Evolutionary conservation across 2,888 invertebrate genomes (phyloP).

Genomic region (Troides helena): DNA sequence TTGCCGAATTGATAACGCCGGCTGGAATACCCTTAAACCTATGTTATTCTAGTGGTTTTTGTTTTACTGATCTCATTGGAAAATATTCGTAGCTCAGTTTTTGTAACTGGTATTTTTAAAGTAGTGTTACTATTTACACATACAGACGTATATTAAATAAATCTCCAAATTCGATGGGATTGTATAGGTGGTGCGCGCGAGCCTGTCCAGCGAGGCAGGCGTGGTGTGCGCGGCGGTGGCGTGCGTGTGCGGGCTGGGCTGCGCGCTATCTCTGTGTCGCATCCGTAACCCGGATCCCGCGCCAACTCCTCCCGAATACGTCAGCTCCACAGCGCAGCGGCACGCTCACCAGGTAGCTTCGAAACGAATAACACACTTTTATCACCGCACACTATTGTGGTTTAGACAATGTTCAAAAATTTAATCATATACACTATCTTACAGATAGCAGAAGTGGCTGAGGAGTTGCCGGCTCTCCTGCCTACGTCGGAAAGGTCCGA

Average conservation of each 20-base stretch:
- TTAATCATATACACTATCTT: neutral
- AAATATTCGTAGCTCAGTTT: no score
- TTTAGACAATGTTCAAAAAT: no score
- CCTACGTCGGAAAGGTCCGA: slow-evolving; percentile 57
- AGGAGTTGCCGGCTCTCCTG: slow-evolving; percentile 33
- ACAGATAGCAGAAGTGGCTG: slow-evolving; percentile 19
- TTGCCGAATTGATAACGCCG: no score
- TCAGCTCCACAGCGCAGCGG: slow-evolving; percentile 63
- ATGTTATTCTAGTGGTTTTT: no score
- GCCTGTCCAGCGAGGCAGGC: slow-evolving; percentile 80
- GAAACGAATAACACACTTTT: no score
- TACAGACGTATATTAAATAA: no score
- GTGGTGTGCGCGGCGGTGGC: slow-evolving; percentile 83
- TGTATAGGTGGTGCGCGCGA: slow-evolving; percentile 48
- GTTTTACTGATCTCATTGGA: no score
- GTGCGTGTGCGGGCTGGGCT: slow-evolving; percentile 82
- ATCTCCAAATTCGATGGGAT: neutral
- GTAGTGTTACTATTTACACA: no score
- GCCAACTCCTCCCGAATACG: slow-evolving; percentile 59
- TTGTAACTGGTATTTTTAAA: no score
- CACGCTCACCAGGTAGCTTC: slow-evolving; percentile 30
- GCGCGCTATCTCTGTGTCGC: slow-evolving; percentile 82
- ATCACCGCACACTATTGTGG: no score
- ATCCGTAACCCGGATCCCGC: slow-evolving; percentile 56
- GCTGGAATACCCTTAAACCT: no score